These are phyloP conservation scores for Percina caprodes DNA, from an alignment of 2,113 vertebrate genomes.

Conservation along the genomic window DNA sequence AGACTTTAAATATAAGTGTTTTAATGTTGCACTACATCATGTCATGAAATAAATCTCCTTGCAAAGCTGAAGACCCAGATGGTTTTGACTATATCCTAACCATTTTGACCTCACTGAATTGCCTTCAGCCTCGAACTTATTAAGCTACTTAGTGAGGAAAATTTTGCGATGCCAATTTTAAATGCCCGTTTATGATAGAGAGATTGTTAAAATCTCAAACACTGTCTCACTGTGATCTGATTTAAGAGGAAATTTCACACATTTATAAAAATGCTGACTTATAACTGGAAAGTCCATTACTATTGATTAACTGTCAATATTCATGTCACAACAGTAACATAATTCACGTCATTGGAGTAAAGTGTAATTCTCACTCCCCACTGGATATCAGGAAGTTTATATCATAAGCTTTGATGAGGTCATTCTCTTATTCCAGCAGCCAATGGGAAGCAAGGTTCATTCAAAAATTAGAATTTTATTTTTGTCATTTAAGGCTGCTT, in stretches of 20 bases:
- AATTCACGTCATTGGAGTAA: not conserved
- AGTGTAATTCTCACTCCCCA: not conserved
- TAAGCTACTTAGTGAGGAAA: not conserved
- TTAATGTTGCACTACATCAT: constrained; percentile 7
- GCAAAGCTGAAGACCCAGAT: not conserved
- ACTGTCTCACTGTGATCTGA: not conserved
- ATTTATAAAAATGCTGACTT: not conserved
- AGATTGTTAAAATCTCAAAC: not conserved
- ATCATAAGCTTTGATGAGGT: not conserved
- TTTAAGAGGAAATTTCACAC: not conserved
- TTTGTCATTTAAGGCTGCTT: too few species aligned
- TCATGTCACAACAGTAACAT: not conserved
- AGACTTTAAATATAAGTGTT: not conserved
- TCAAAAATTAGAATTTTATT: not conserved
- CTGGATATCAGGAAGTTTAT: not conserved
- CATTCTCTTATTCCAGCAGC: not conserved
- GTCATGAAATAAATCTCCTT: not conserved
- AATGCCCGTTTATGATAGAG: not conserved
- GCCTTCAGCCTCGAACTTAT: not conserved
- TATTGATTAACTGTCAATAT: not conserved
- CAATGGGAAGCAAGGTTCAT: not conserved
- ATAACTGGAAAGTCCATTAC: not conserved
- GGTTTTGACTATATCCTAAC: not conserved
- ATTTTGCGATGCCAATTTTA: not conserved
- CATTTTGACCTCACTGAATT: not conserved